Base-by-base conservation (phyloP, 1,140 invertebrate species). In the Contarinia nasturtii region DNA sequence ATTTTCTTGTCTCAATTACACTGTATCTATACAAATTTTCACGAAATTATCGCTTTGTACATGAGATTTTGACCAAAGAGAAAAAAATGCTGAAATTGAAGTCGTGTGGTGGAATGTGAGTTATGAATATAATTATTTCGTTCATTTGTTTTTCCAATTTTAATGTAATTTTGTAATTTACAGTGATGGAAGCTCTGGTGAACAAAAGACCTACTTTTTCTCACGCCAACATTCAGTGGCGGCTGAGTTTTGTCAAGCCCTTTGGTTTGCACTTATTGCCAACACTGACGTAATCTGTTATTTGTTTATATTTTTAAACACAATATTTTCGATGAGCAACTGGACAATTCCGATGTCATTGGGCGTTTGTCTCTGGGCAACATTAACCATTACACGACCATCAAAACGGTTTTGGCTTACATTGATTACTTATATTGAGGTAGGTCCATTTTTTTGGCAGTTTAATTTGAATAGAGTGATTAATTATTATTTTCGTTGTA, bases 341-440 rank as follows among this genome's bases (percentile, higher is more conserved):
- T 64, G 94, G 0, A 90, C 91, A 0, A 70, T 94, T 7, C 86
- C 89, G 1, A 66, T 95, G 44, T 90, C 92, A 0, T 63, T 96
- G 11, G 83, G 92, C 81, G 86, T 94, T 8, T 93, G 96, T 59
- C 68, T 94, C 2, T 98, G 93, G 92, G 93, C 90, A 7, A 89
- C 90, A 17, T 64, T 98, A 1, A 90, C 86, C 1, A 85, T 94
- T 50, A 92, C 92, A 1, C 66, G 92, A 51, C 92, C 93, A 0
- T 83, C 87, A 1, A 96, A 95, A 67, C 86, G 79, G 0, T 96
- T 96, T 63, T 96, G 92, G 92, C 80, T 95, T 44, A 86, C 86
- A 1, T 71, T 93, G 42, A 96, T 98, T 53, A 89, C 89, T 2
- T 98, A 97, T 54, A 92, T 88, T 2, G 87, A 95, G 27, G 27